Evolutionary conservation across 2,888 invertebrate genomes (phyloP), one percentile per base, ranked within the genome.

Genomic region (Athalia rosae): DNA sequence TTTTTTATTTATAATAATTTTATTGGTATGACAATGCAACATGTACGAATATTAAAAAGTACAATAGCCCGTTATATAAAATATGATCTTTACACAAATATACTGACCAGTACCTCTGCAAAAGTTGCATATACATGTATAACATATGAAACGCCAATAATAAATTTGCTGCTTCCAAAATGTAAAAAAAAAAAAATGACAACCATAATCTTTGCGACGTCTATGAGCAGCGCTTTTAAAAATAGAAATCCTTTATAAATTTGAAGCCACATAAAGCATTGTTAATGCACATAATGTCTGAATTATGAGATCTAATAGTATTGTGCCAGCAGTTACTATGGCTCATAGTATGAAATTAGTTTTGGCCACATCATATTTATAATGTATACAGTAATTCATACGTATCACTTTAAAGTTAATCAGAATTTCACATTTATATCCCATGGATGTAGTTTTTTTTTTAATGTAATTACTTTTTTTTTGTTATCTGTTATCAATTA

Each of bases 21-120:
- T 79, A 83, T 85, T 83, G 83, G 81, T 85, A 86, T 87, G 87
- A 88, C 87, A 89, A 86, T 85, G 84, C 85, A 85, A 83, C 83
- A 83, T 87, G 86, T 85, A 86, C 71, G 86, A 87, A 87, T 87
- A 84, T 88, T 89, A 88, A 88, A 89, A 89, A 89, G 88, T 89
- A 89, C 87, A 88, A 86, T 87, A 89, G 88, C 89, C 89, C 86
- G 88, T 88, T 89, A 87, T 89, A 89, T 87, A 89, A 89, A 89
- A 89, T 89, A 89, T 88, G 85, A 87, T 86, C 87, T 87, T 87
- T 88, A 87, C 86, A 88, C 83, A 87, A 87, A 84, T 88, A 85
- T 85, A 85, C 82, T 81, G 69, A 77, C 58, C 69, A 67, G 83
- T 83, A 83, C 82, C 84, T 83, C 81, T 83, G 67, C 43, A 77